Base-by-base conservation (phyloP, 1,140 invertebrate genomes). In the Brachionus paranguensis region DNA sequence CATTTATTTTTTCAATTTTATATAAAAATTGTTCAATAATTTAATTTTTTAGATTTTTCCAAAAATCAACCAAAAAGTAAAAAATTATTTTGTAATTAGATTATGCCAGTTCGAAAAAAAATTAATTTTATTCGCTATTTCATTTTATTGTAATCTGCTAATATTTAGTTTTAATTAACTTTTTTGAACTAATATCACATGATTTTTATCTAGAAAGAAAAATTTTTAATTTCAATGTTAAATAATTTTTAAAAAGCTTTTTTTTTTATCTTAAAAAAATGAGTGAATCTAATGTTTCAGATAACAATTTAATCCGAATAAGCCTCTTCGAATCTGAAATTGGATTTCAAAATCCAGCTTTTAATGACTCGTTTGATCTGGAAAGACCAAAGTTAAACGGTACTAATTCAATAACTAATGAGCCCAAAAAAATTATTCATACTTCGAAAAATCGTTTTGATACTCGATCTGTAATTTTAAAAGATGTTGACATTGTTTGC, bases 321-420 rank as follows among this genome's bases (percentile, higher is more conserved):
- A 76, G 20, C 50, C 27, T 76, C 8, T 24, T 50, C 12, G 27
- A 76, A 27, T 24, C 27, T 27, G 43, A 29, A n/a, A 47, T 1
- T 20, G 72, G 72, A 8, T 76, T 50, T 50, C 45, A 27, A 76
- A 76, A 76, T 76, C 72, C 72, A 76, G 29, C 29, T 76, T 76
- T 24, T 50, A 76, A n/a, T 10, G 33, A 72, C 12, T 17, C 12
- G 7, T 10, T 50, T 10, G 20, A 76, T 29, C 12, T 76, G 7
- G 43, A 76, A 14, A 50, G 12, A 47, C 12, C 43, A 50, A 50
- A 50, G 20, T 24, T 24, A 76, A 27, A 27, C 29, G 1, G 14
- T 50, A 10, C 4, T 53, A 76, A 29, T 27, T n/a, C 8, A 24
- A 17, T 43, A 10, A 10, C 7, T 43, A 20, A 7, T 37, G 33